Base-by-base conservation (phyloP, 92 coral and sea anemone genomes). In the Ricordea florida region DNA sequence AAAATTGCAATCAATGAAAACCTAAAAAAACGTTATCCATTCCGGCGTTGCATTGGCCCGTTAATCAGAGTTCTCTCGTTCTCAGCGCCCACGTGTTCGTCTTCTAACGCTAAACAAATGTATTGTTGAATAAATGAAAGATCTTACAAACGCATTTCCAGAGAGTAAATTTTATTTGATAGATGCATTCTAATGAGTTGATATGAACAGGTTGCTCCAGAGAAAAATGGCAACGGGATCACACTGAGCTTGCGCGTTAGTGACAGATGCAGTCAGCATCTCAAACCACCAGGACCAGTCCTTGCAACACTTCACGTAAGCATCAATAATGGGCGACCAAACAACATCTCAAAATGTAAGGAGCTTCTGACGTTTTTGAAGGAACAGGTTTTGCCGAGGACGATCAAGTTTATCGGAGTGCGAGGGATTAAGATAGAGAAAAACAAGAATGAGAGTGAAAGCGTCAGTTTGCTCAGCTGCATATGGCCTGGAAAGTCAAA, bases 301-400 rank as follows among this genome's bases (percentile, higher is more conserved):
- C 62, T 59, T 22, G 97, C 97, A 4, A 73, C 78, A n/a, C 76
- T 90, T 24, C 77, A 87, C 57, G 62, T 90, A 29, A 69, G 62
- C 24, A 55, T 87, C 28, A 78, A 64, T 50, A 74, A 64, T 23
- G 78, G 88, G 13, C 62, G 86, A 44, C 73, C 33, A 0, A 79
- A 87, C 55, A 76, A 71, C 26, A 68, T 74, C 60, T 57, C 82
- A 3, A 86, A 83, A 68, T 90, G 97, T 46, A 82, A 71, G 36
- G 97, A 90, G 48, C 76, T 90, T 58, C 34, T 91, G 49, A 56
- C 69, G 56, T 91, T 91, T 46, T 28, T 91, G 6, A 84, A 85
- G 16, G 97, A 87, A 27, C 91, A 90, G 32, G 97, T 87, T 1
- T 45, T 91, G 40, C 97, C 97, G 2, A 91, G 84, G 86, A 91